phyloP scores from a whole-genome alignment of 2,113 vertebrate genomes.

The Dissostichus mawsoni region DNA sequence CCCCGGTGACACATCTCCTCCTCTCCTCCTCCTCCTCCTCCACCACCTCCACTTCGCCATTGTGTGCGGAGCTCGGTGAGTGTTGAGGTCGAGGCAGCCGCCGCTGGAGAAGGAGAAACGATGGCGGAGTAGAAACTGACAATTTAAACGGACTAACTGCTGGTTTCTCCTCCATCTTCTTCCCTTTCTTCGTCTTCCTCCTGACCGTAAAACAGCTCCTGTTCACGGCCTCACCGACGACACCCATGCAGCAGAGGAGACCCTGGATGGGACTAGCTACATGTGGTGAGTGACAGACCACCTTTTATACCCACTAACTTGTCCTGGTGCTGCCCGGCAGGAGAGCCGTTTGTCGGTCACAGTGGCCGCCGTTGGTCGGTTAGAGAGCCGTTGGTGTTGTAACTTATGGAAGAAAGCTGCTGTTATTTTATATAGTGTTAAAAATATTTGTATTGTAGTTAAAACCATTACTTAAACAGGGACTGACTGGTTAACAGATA shows the following conservation, averaged over 20 bases:
- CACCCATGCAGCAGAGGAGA: constrained; percentile 47
- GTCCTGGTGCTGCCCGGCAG: not conserved
- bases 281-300: constrained; percentile 59
- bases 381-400: not conserved
- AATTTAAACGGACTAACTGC: constrained; percentile 17
- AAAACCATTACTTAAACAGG: no score
- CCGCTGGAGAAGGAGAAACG: not conserved
- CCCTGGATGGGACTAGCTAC: constrained; percentile 43
- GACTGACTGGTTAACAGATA: no score
- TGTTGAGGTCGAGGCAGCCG: constrained; percentile 1
- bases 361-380: not conserved
- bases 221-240: constrained; percentile 26
- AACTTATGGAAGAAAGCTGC: not conserved
- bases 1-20: constrained; percentile 2
- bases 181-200: not conserved
- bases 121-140: constrained; percentile 3
- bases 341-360: not conserved
- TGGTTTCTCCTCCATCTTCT: constrained; percentile 16
- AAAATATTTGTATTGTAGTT: not conserved
- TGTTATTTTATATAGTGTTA: not conserved
- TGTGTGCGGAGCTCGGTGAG: constrained; percentile 20
- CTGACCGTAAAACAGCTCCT: not conserved
- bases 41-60: constrained; percentile 37
- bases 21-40: constrained; percentile 7
- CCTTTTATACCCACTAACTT: not conserved